phyloP scores from a whole-genome alignment of 2,888 invertebrate genomes.

The Troides aeacus region DNA sequence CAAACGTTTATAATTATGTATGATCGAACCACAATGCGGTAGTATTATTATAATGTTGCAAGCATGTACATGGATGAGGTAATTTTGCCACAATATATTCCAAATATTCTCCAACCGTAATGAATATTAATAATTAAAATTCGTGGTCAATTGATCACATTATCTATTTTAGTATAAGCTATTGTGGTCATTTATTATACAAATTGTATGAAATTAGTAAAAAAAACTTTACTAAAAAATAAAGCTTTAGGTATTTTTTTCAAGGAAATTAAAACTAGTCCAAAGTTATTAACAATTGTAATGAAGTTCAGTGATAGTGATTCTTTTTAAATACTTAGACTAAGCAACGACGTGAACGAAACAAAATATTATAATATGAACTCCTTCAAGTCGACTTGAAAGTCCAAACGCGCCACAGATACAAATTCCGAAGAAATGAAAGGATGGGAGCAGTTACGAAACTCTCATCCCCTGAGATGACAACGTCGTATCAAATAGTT shows the following conservation, averaged over 20 bases:
- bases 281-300: no score
- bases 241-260: no score
- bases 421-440: conserved; percentile 73
- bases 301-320: no score
- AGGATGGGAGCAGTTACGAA: conserved; percentile 63
- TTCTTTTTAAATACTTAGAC: not conserved
- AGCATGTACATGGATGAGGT: not conserved
- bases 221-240: no score
- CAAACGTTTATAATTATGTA: conserved; percentile 12
- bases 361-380: not conserved
- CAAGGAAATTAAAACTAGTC: no score
- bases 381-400: conserved; percentile 40
- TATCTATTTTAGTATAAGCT: no score
- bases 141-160: not conserved
- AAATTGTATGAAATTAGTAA: no score
- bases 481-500: conserved; percentile 44
- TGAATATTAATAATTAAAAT: not conserved
- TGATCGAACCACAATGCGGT: not conserved
- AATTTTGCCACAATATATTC: not conserved
- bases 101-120: not conserved
- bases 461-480: conserved; percentile 54
- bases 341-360: not conserved
- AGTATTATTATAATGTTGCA: not conserved
- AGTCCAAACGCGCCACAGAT: conserved; percentile 48
- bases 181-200: no score